Evolutionary conservation across 1,140 invertebrate species (phyloP).

Genomic region (Rhopalosiphum padi): DNA sequence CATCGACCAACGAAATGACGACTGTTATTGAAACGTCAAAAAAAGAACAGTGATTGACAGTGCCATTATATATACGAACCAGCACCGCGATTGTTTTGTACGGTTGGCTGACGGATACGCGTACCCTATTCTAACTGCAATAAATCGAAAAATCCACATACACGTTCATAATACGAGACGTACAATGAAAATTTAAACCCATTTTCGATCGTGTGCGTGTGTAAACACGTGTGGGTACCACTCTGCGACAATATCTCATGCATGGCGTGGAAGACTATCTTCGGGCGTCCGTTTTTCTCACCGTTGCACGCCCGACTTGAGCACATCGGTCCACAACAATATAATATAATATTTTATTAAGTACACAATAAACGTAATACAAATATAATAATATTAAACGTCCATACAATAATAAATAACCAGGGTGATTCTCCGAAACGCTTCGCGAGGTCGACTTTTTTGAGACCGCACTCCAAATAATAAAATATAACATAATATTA

Average conservation of each 20-base stretch:
- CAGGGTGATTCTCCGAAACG: not conserved
- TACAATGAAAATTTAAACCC: not conserved
- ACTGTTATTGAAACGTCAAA: slow-evolving; percentile 48
- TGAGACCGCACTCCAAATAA: not conserved
- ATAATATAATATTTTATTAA: not conserved
- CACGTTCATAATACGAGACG: not conserved
- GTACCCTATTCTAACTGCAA: not conserved
- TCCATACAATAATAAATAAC: not conserved
- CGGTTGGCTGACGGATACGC: not conserved
- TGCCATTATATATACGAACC: not conserved
- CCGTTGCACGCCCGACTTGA: not conserved
- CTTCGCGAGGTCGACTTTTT: not conserved
- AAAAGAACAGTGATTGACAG: slow-evolving; percentile 44
- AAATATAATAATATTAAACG: not conserved
- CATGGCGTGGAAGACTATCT: not conserved
- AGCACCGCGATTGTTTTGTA: not conserved
- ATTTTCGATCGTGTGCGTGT: not conserved
- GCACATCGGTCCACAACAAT: not conserved
- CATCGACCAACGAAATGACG: not conserved
- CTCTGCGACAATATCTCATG: not conserved
- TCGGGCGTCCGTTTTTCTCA: not conserved
- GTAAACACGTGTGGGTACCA: not conserved
- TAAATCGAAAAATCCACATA: not conserved
- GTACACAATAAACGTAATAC: not conserved
- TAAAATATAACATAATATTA: not conserved